Evolutionary conservation across 2,888 invertebrate genomes (phyloP).

Genomic region (Epinotia demarniana): DNA sequence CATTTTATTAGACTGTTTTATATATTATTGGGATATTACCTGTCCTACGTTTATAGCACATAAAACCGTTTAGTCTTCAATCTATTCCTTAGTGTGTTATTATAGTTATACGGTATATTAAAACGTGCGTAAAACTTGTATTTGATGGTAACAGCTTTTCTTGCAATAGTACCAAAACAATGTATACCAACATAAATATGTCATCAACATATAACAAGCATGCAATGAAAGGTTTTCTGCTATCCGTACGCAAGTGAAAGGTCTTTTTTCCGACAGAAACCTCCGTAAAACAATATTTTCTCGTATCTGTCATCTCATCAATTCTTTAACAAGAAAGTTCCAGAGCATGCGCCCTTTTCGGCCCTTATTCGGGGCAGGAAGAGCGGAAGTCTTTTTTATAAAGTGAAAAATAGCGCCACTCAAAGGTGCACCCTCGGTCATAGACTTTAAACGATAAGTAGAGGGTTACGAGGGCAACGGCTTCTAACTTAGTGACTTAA

Average conservation of each 20-base stretch:
- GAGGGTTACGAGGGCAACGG: conserved; percentile 36
- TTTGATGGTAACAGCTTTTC: not conserved
- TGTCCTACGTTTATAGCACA: conserved; percentile 3
- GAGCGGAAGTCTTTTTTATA: conserved; percentile 79
- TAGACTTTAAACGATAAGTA: conserved; percentile 41
- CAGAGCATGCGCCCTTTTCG: conserved; percentile 72
- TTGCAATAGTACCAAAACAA: not conserved
- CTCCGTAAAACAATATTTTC: conserved; percentile 9
- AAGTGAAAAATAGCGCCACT: conserved; percentile 78
- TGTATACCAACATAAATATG: not conserved
- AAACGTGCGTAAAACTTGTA: not conserved
- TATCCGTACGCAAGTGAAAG: conserved; percentile 1
- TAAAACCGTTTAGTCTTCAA: conserved; percentile 14
- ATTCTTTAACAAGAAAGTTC: conserved; percentile 68
- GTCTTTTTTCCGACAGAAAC: conserved; percentile 8
- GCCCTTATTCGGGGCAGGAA: conserved; percentile 72
- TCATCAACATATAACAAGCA: not conserved
- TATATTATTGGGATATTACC: conserved; percentile 1
- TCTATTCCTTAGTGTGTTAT: not conserved
- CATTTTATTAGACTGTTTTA: conserved; percentile 3
- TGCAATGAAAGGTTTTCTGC: conserved; percentile 2
- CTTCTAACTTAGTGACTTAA: conserved; percentile 31
- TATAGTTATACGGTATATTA: not conserved
- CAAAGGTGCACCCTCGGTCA: conserved; percentile 56
- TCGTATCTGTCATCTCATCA: conserved; percentile 57